Percentiles rank a stretch among this genome's conserved stretches.
Conservation (phyloP, 2,113 vertebrate genomes). For the Amphiprion ocellaris region DNA sequence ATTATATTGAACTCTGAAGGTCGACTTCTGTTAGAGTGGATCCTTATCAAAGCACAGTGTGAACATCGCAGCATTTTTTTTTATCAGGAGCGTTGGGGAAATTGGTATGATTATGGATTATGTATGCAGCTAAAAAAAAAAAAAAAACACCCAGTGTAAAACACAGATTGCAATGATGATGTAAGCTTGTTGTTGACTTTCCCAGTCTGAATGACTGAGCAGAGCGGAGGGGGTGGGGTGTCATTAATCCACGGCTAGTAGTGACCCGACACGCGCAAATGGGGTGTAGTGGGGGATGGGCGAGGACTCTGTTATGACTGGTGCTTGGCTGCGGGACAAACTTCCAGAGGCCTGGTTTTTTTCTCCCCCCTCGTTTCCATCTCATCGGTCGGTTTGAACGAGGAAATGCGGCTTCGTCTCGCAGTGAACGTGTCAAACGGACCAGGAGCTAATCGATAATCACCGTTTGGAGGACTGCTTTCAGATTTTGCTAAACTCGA, state of each 20-base stretch:
- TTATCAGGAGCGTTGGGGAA: not conserved
- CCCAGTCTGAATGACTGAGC: slow-evolving; percentile 94
- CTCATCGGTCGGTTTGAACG: slow-evolving; percentile 24
- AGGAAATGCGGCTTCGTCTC: slow-evolving; percentile 24
- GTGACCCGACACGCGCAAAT: slow-evolving; percentile 89
- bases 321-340: slow-evolving; percentile 73
- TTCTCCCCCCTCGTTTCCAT: not conserved
- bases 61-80: not conserved
- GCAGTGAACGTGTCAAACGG: slow-evolving; percentile 11
- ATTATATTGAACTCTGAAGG: slow-evolving; percentile 5
- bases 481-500: not conserved
- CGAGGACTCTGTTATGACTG: slow-evolving; percentile 77
- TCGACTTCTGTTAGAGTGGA: not conserved
- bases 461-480: not conserved
- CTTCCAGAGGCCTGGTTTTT: slow-evolving; percentile 46
- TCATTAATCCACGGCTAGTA: slow-evolving; percentile 86
- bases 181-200: slow-evolving; percentile 95
- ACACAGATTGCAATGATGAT: slow-evolving; percentile 90
- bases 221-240: slow-evolving; percentile 88
- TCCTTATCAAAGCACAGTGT: not conserved
- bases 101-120: slow-evolving; percentile 34
- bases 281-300: slow-evolving; percentile 86
- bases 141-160: slow-evolving; percentile 77
- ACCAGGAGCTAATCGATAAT: slow-evolving; percentile 8
- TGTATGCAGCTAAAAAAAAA: slow-evolving; percentile 60